Evolutionary conservation across 2,113 vertebrate species (phyloP).

Genomic region (Aleadryas rufinucha): DNA sequence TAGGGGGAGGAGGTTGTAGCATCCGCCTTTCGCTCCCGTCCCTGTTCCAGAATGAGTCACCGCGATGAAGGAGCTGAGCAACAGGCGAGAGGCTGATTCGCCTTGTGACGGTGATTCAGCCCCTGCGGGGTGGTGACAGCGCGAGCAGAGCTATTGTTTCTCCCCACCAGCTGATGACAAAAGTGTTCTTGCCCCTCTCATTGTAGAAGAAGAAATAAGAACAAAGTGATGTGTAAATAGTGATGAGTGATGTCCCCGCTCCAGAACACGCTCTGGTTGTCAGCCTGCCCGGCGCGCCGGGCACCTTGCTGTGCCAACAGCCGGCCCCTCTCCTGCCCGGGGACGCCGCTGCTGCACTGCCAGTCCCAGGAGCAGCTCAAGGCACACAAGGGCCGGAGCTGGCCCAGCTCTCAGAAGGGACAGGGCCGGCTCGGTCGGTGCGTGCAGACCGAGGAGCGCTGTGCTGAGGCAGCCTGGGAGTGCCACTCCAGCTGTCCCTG

Average conservation of each 20-base stretch:
- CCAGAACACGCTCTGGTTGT: neutral
- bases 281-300: neutral
- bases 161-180: neutral
- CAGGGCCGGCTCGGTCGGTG: fast-evolving
- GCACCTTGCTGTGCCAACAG: neutral
- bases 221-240: neutral
- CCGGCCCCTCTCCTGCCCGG: neutral
- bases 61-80: neutral
- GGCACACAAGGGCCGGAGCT: fast-evolving
- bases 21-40: neutral
- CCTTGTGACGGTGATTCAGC: slow-evolving; percentile 53
- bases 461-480: neutral
- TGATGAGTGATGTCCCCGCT: neutral
- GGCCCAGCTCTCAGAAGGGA: fast-evolving
- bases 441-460: fast-evolving
- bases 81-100: neutral
- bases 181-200: neutral
- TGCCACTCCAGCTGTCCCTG: neutral
- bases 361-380: neutral
- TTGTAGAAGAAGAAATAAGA: neutral
- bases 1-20: neutral
- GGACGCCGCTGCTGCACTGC: fast-evolving
- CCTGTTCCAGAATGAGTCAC: slow-evolving; percentile 18
- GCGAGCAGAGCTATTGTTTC: slow-evolving; percentile 8
- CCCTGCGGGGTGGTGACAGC: neutral